Evolutionary conservation across 2,113 vertebrate genomes (phyloP), one percentile per base, ranked within the genome.

Genomic region (Anguilla rostrata): DNA sequence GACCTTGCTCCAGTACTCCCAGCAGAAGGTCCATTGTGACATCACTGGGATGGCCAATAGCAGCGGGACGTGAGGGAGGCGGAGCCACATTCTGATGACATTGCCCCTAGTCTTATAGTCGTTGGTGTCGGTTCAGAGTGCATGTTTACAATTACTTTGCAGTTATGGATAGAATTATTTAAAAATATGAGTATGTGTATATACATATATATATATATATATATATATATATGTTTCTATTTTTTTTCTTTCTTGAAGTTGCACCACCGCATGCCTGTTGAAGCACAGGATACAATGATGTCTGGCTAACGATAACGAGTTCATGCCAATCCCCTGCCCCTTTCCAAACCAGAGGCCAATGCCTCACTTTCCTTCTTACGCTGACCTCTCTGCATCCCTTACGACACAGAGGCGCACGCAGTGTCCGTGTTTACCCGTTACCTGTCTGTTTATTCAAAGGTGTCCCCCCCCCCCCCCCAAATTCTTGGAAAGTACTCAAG

Each of bases 111-210:
- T 85, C 85, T 88, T 9, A 29, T 86, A 92, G 92, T 90, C 89
- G 88, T 90, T 92, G 93, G 90, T 29, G 87, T 53, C 86, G 82
- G 85, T 85, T 49, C 22, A 83, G 14, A 26, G 86, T 85, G 94
- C 94, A 94, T 95, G 94, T 94, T 96, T 95, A 95, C 94, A 94
- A 88, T 91, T 91, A 88, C 86, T 92, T 89, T 92, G 92, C 90
- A 91, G 90, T 92, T 91, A 94, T 79, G 79, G 87, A 91, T 83
- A 85, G 87, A 89, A 91, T 92, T 86, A 88, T 94, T 94, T 92
- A 84, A 88, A 34, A 91, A 91, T 90, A 85, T 88, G 87, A 89
- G 82, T 78, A 78, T 88, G 88, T 95, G 91, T 93, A 91, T 83
- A 92, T 88, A 90, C 80, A 89, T 46, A 46, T 9, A 9, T 46